Conservation (phyloP, 2,888 invertebrate species). For the Cepaea hortensis region DNA sequence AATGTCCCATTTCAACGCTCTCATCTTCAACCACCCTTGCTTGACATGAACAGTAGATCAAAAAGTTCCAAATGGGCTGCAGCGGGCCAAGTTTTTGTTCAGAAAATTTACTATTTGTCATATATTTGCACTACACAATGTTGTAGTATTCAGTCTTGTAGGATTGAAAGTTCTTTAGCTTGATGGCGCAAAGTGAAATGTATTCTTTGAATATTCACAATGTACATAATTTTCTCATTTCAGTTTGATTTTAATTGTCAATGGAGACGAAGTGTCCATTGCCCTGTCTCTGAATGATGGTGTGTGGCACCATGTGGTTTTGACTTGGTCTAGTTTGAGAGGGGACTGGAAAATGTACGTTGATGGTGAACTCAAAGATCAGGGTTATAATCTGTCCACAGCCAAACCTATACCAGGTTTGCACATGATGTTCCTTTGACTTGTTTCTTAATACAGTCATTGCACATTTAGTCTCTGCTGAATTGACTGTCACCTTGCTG, state of each 20-base stretch:
- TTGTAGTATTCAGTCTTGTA: too few relatives aligned
- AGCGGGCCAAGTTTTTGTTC: too few relatives aligned
- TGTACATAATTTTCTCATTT: background rate
- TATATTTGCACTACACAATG: too few relatives aligned
- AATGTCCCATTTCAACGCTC: too few relatives aligned
- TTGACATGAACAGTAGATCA: too few relatives aligned
- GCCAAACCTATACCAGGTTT: conserved; percentile 78
- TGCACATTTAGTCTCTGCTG: too few relatives aligned
- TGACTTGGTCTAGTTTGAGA: conserved; percentile 80
- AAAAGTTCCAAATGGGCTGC: too few relatives aligned
- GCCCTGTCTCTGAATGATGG: conserved; percentile 83
- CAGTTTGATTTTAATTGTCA: conserved; percentile 83
- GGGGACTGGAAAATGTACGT: conserved; percentile 82
- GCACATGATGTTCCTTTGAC: background rate
- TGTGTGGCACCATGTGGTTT: conserved; percentile 83
- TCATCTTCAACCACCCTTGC: too few relatives aligned
- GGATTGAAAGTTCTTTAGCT: too few relatives aligned
- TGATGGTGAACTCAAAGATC: conserved; percentile 79
- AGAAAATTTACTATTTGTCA: too few relatives aligned
- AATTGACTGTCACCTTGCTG: too few relatives aligned
- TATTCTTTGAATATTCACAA: background rate
- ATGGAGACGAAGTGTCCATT: conserved; percentile 81
- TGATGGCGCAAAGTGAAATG: background rate
- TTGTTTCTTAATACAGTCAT: background rate
- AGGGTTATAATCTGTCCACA: conserved; percentile 79